phyloP scores from a whole-genome alignment of 92 coral and sea anemone genomes.

The Micromussa lordhowensis region DNA sequence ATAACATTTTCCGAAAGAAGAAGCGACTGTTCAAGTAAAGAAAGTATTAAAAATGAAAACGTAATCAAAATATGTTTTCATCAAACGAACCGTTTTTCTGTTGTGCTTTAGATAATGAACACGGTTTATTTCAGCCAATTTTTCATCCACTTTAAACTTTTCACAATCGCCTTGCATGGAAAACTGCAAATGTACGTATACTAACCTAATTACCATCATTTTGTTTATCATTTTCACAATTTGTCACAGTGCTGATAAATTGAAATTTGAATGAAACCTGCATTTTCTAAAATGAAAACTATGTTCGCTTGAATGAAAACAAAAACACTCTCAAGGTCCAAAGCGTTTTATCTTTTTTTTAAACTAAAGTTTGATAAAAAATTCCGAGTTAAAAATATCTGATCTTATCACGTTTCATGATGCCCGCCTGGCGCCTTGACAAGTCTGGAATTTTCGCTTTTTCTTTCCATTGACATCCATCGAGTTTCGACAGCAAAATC shows the following conservation, averaged over 20 bases:
- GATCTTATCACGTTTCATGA: no score
- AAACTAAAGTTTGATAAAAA: conserved; percentile 34
- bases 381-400: no score
- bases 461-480: no score
- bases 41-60: conserved; percentile 36
- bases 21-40: conserved; percentile 42
- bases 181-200: conserved; percentile 25
- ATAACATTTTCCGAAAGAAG: conserved; percentile 41
- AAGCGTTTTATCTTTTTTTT: conserved; percentile 41
- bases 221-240: conserved; percentile 40
- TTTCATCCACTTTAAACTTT: no score
- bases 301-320: no score
- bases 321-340: conserved; percentile 24
- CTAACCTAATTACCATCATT: conserved; percentile 47
- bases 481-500: no score
- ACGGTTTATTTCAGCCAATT: no score
- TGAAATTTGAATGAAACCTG: background rate
- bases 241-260: conserved; percentile 34
- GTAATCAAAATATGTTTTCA: no score
- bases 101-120: no score
- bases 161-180: no score
- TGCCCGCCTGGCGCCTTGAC: conserved; percentile 45
- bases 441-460: conserved; percentile 50
- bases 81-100: no score
- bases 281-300: no score